A percentile compares a stretch with the other conserved stretches of the same genome.
These are phyloP conservation scores for Leucosticte australis DNA, from an alignment of 2,113 vertebrate species.

Conservation along the genomic window DNA sequence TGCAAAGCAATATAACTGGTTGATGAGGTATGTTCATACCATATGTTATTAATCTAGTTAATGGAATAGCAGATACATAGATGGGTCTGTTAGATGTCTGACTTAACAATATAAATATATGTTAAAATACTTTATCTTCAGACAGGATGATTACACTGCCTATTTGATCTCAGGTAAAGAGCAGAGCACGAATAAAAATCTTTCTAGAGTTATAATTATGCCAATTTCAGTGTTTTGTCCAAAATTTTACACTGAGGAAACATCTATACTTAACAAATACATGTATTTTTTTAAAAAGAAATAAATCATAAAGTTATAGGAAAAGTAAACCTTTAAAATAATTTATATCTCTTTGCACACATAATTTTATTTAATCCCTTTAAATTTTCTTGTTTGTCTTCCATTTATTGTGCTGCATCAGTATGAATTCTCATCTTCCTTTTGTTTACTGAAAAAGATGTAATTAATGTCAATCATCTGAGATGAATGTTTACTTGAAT, in stretches of 20 bases:
- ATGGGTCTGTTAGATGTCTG: background rate
- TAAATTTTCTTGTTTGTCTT: background rate
- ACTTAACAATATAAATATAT: background rate
- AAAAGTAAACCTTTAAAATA: background rate
- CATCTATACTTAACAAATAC: background rate
- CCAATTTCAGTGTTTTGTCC: background rate
- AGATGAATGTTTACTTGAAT: background rate
- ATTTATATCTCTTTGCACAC: background rate
- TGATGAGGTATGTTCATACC: conserved; percentile 15
- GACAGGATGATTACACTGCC: background rate
- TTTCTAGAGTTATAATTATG: background rate
- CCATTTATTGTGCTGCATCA: background rate
- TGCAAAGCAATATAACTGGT: conserved; percentile 15
- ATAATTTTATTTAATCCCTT: background rate
- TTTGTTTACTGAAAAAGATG: conserved; percentile 12
- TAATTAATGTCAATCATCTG: conserved; percentile 12
- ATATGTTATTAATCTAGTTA: conserved; percentile 54
- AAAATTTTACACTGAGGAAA: background rate
- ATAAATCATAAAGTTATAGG: background rate
- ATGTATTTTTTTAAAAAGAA: background rate
- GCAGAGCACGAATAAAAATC: background rate
- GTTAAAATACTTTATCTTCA: conserved; percentile 1
- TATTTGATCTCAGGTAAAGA: background rate
- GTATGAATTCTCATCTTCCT: background rate
- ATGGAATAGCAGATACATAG: conserved; percentile 57